These are phyloP conservation scores for Trachurus trachurus DNA, from an alignment of 2,797 vertebrate genomes.

Conservation along the genomic window DNA sequence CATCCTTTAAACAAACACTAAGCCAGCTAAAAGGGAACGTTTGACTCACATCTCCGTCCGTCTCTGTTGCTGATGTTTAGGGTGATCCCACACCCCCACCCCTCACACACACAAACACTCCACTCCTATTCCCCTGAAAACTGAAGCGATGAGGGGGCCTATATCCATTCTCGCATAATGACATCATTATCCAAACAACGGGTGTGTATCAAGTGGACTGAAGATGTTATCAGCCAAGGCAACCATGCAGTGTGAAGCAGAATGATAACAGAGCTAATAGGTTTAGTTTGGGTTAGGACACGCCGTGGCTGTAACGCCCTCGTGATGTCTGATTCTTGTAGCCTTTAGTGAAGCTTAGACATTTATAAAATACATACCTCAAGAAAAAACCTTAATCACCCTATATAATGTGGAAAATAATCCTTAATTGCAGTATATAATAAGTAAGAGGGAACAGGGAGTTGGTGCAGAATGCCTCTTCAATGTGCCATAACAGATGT, in stretches of 20 bases:
- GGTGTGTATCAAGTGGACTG: slow-evolving; percentile 61
- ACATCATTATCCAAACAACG: slow-evolving; percentile 82
- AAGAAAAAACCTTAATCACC: slow-evolving; percentile 16
- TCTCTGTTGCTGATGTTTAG: slow-evolving; percentile 52
- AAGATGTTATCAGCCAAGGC: slow-evolving; percentile 73
- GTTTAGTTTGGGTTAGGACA: slow-evolving; percentile 1
- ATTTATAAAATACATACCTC: neutral
- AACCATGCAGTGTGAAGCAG: slow-evolving; percentile 26
- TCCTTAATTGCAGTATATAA: slow-evolving; percentile 31
- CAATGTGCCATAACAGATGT: slow-evolving; percentile 26
- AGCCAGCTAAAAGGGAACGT: slow-evolving; percentile 34
- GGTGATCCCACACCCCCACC: slow-evolving; percentile 39
- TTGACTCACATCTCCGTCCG: slow-evolving; percentile 68
- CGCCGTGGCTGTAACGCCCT: neutral
- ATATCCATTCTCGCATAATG: slow-evolving; percentile 71
- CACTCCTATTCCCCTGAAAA: slow-evolving; percentile 64
- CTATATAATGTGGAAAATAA: slow-evolving; percentile 18
- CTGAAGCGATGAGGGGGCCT: slow-evolving; percentile 44
- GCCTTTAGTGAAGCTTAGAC: neutral
- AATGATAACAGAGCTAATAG: slow-evolving; percentile 45
- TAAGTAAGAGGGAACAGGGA: slow-evolving; percentile 26
- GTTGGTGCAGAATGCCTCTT: slow-evolving; percentile 13
- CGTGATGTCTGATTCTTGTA: slow-evolving; percentile 8
- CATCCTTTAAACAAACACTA: slow-evolving; percentile 50
- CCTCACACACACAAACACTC: neutral